These are phyloP conservation scores for Epirrhoe alternata DNA, from an alignment of 2,888 invertebrate species.

Conservation along the genomic window DNA sequence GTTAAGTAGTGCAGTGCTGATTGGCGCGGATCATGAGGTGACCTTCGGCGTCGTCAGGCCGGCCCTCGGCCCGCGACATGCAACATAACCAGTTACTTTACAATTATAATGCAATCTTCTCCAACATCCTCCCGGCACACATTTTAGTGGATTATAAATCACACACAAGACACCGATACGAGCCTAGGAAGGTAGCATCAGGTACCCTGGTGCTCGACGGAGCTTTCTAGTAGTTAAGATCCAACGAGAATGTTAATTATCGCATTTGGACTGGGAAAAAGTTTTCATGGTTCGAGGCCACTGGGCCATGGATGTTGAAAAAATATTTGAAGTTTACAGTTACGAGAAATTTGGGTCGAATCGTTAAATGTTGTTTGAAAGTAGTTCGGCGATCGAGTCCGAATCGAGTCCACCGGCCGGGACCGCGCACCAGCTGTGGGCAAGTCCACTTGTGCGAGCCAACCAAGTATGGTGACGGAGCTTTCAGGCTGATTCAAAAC, in stretches of 20 bases:
- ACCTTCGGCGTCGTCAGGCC: too few relatives aligned
- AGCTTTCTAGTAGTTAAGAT: not conserved
- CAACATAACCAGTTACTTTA: constrained; percentile 1
- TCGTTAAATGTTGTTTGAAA: constrained; percentile 32
- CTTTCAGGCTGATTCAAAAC: too few relatives aligned
- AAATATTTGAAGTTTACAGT: constrained; percentile 16
- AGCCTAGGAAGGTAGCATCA: too few relatives aligned
- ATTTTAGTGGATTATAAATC: constrained; percentile 9
- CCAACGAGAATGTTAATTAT: not conserved
- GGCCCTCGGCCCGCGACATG: not conserved
- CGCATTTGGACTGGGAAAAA: not conserved
- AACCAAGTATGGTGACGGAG: too few relatives aligned
- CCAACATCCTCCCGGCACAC: constrained; percentile 1
- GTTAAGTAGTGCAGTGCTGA: too few relatives aligned
- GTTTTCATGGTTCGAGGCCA: constrained; percentile 1
- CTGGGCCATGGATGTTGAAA: constrained; percentile 1
- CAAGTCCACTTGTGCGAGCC: too few relatives aligned
- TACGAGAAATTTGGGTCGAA: constrained; percentile 25
- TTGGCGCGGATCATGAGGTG: too few relatives aligned
- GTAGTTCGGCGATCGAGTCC: constrained; percentile 28
- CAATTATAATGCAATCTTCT: constrained; percentile 9
- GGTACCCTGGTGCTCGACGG: too few relatives aligned
- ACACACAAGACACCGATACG: constrained; percentile 1
- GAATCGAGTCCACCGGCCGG: constrained; percentile 23
- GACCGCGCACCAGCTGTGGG: constrained; percentile 17